Base-by-base conservation (phyloP, 2,888 invertebrate species). In the Panopea generosa region DNA sequence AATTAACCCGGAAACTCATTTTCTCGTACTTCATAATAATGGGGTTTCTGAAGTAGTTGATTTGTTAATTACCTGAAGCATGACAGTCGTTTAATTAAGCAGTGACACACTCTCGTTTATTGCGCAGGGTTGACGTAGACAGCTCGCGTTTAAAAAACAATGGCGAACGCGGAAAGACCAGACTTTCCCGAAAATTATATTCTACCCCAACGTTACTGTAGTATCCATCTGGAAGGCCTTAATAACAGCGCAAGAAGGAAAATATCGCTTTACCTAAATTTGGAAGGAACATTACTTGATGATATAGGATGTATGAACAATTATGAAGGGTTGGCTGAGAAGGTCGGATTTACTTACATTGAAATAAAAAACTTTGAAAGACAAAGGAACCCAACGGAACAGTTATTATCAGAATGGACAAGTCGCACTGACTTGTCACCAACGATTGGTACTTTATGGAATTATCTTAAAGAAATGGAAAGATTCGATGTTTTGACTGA, bases 401-500 rank as follows among this genome's bases (percentile, higher is more conserved):
- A 77, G 33, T 40, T 89, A 2, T 49, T 89, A 7, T 43, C 77
- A 9, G 86, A 85, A 40, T 89, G 88, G 88, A 80, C 76, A 7
- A 49, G 43, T 22, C 47, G 82, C 16, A 60, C 73, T 33, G 84
- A 84, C 27, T 56, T 85, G 16, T 22, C 77, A 3, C 86, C 88
- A 6, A 86, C 87, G 11, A 71, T 89, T 24, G 87, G 86, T 1
- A 73, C 73, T 7, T 70, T 89, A 9, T 84, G 86, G 71, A 67
- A 82, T n/a, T 80, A 74, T 60, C 52, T 89, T 14, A 38, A 67
- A 16, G 33, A 77, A 38, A 62, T 89, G 52, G 84, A 82, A 18
- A 71, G 89, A 33, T 57, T 78, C 24, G 89, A 89, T 77, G 82
- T 89, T 1, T 73, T 89, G 14, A 79, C 82, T 22, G 87, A 87